Base-by-base conservation (phyloP, 2,888 invertebrate species). In the Ochropleura plecta region DNA sequence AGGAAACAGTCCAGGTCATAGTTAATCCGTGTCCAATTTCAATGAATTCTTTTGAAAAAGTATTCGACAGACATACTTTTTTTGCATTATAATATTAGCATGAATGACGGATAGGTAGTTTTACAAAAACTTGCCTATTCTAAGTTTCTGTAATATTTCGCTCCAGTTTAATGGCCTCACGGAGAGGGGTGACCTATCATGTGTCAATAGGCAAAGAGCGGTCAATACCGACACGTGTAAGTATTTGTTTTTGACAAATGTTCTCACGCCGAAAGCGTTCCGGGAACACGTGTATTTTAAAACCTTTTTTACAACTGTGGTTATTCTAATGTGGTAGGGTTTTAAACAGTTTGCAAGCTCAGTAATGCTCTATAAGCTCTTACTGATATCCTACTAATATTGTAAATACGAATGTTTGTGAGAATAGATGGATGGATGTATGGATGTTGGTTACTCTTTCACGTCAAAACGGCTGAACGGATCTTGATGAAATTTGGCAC, bases 131-230 rank as follows among this genome's bases (percentile, higher is more conserved):
- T 30, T 1, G 5, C 16, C 7, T 44, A 30, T 55, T n/a, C 6
- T 44, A 14, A 62, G 16, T 53, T 55, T 18, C 46, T 9, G 63
- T 72, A 1, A 7, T 16, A 63, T 63, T 51, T 80, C 0, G 18
- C 20, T 77, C 12, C 51, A 80, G 76, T 80, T 51, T 63, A 51
- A 40, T 12, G 62, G 51, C 78, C 30, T 12, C 16, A 74, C 49
- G 65, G 69, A 44, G 70, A 81, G 68, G 81, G 78, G 78, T 77
- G 81, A 78, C 64, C 76, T 85, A 85, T 87, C 91, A 83, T 87
- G 78, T 89, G 94, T 94, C 92, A 95, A 95, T 90, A 95, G 88
- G 89, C 91, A 90, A 88, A 91, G 91, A 91, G 88, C 90, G 90
- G 91, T 88, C 84, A 88, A 87, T 83, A 86, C 88, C 76, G 88